These are phyloP conservation scores for Furnarius figulus DNA, from an alignment of 2,113 vertebrate genomes.

Conservation along the genomic window DNA sequence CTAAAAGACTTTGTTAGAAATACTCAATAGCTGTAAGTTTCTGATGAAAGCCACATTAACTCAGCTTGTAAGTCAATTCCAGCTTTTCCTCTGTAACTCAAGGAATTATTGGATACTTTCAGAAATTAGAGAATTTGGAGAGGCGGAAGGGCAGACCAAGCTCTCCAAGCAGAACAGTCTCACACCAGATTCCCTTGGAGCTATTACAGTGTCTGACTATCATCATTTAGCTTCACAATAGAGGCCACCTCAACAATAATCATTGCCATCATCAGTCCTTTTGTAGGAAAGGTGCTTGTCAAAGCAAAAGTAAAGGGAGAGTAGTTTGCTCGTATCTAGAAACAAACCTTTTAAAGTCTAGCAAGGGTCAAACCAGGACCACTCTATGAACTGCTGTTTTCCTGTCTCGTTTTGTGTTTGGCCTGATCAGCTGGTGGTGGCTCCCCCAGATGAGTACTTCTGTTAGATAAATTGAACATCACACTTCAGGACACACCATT, in stretches of 20 bases:
- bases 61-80: conserved; percentile 27
- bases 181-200: not conserved
- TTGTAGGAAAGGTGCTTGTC: not conserved
- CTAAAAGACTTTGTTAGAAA: conserved; percentile 20
- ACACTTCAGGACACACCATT: not conserved
- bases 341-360: not conserved
- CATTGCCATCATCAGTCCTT: not conserved
- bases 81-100: conserved; percentile 10
- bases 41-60: conserved; percentile 1
- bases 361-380: not conserved
- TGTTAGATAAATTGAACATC: not conserved
- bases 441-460: not conserved
- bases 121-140: not conserved
- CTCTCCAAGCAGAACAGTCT: not conserved
- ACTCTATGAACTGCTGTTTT: not conserved
- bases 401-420: not conserved
- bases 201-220: not conserved
- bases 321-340: not conserved
- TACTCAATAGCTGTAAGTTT: not conserved
- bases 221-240: not conserved
- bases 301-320: not conserved
- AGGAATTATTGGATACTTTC: not conserved
- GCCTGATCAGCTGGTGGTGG: not conserved
- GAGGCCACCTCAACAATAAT: conserved; percentile 1
- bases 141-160: not conserved